phyloP scores from a whole-genome alignment of 2,888 invertebrate species.

The Atrina japonica region DNA sequence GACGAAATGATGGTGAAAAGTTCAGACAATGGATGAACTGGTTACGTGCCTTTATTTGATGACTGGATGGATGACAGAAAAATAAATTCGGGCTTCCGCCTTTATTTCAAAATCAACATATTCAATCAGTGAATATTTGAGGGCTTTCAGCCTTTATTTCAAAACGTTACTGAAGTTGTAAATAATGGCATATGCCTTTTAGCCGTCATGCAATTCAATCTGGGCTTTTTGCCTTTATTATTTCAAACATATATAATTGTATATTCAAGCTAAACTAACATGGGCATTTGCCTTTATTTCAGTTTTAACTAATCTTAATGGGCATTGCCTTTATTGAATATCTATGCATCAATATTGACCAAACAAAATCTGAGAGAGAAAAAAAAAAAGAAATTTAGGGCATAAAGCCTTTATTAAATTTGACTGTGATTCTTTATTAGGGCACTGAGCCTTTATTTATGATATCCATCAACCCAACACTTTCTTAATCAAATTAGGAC shows the following conservation, averaged over 20 bases:
- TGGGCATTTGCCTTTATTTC: slow-evolving; percentile 21
- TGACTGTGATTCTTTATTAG: background rate
- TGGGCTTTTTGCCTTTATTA: slow-evolving; percentile 38
- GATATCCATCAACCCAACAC: background rate
- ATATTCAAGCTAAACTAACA: slow-evolving; percentile 1
- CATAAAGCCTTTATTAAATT: slow-evolving; percentile 21
- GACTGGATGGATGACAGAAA: background rate
- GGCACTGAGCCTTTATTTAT: slow-evolving; percentile 31
- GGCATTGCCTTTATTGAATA: slow-evolving; percentile 39
- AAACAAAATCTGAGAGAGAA: background rate
- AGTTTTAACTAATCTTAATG: slow-evolving; percentile 4
- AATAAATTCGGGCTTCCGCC: slow-evolving; percentile 13
- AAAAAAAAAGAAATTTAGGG: background rate
- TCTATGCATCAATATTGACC: slow-evolving; percentile 4
- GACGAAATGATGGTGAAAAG: too few relatives aligned
- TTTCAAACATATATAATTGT: background rate
- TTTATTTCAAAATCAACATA: slow-evolving; percentile 5
- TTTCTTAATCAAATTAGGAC: background rate
- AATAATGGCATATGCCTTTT: slow-evolving; percentile 21
- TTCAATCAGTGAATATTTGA: background rate
- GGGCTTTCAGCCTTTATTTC: slow-evolving; percentile 40
- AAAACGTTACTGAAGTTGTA: slow-evolving; percentile 12
- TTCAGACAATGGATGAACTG: too few relatives aligned
- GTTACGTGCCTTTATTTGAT: background rate
- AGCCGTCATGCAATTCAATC: slow-evolving; percentile 6